Evolutionary conservation across 1,140 invertebrate genomes (phyloP).

Genomic region (Dendroctonus valens): DNA sequence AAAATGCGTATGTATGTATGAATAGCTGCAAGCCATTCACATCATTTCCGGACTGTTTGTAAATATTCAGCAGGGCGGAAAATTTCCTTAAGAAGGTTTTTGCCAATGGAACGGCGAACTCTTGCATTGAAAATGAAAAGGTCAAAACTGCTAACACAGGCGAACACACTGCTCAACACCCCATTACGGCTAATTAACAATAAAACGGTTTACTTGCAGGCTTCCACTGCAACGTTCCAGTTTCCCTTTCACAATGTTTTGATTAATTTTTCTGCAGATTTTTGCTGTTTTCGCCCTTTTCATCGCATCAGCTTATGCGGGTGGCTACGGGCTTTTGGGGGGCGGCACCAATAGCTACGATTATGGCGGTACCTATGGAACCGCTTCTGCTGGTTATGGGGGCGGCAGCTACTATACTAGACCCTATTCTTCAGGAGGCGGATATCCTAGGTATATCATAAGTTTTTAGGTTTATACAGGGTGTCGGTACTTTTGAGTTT

Average conservation of each 20-base stretch:
- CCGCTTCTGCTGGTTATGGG: not conserved
- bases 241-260: not conserved
- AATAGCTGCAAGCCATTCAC: too few relatives aligned
- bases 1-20: too few relatives aligned
- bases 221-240: not conserved
- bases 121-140: not conserved
- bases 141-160: not conserved
- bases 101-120: too few relatives aligned
- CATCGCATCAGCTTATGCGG: constrained; percentile 3
- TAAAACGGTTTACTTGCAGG: not conserved
- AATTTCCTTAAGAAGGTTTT: too few relatives aligned
- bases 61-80: too few relatives aligned
- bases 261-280: not conserved
- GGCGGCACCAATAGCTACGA: constrained; percentile 4
- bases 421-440: constrained; percentile 5
- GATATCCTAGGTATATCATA: constrained; percentile 9
- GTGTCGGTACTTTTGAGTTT: too few relatives aligned
- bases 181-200: not conserved
- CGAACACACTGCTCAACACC: too few relatives aligned
- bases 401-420: constrained; percentile 7
- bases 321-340: constrained; percentile 19
- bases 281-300: not conserved
- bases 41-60: too few relatives aligned
- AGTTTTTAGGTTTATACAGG: not conserved
- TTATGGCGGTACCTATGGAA: constrained; percentile 13